Evolutionary conservation across 1,140 invertebrate species (phyloP), one percentile per base, ranked within the genome.

Genomic region (Drosophila willistoni): DNA sequence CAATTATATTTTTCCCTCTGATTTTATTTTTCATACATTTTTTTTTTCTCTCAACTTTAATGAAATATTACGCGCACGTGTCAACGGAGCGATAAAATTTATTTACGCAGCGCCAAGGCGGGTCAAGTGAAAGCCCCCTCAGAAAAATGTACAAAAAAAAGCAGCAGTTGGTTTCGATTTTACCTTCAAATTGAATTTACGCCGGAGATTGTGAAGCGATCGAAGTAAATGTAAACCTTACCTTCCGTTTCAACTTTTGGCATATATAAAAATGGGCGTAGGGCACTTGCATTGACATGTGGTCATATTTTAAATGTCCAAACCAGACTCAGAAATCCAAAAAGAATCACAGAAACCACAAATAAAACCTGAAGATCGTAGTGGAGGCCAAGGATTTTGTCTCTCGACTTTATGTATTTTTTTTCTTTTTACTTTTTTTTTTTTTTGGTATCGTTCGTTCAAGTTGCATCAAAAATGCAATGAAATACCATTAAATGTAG

Each of bases 271-370:
- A 89, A 91, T 91, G 90, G 85, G 83, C 86, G 83, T 91, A 80
- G 90, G 90, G 90, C 90, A 91, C 64, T 64, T 77, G 72, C 90
- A 73, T 76, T 91, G 90, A 91, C 90, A 91, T 77, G 71, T 73
- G 84, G 83, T 86, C 90, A 91, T 91, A 91, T 91, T 85, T 91
- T 91, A 91, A 90, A 90, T 91, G 84, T 82, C 81, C 87, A 90
- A 84, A 80, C 84, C 65, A 60, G 63, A 47, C 36, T 19, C 56
- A 36, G 29, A 70, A 61, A 67, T 13, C 33, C 44, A 47, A 12
- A 33, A n/a, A 17, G 57, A 64, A 59, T 34, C 22, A 36, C 6
- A 29, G 29, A 29, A 29, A 29, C 29, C 6, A 29, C 29, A 29
- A 29, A 29, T 29, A 47, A 33, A 17, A 29, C 51, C 25, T 29